Conservation (phyloP, 2,797 vertebrate genomes). For the Syncerus caffer region DNA sequence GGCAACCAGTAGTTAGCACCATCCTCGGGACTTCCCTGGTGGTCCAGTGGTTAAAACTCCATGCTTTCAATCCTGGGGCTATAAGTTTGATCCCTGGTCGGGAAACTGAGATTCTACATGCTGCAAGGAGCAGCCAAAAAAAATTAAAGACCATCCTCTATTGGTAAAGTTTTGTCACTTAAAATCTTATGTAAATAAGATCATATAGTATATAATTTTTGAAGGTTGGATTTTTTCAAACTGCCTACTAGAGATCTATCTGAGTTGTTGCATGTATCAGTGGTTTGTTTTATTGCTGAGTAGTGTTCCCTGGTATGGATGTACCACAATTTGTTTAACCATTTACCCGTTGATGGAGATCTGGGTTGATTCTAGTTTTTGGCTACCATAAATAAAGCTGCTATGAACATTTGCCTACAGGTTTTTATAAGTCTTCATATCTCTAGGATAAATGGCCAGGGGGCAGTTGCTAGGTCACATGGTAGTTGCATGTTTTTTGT, state of each 20-base stretch:
- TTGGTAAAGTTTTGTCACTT: slow-evolving; percentile 13
- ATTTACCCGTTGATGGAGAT: neutral
- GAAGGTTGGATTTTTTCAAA: neutral
- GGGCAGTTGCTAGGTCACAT: neutral
- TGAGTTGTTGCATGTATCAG: neutral
- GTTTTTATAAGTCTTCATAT: slow-evolving; percentile 26
- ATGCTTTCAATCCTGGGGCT: neutral
- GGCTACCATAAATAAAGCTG: neutral
- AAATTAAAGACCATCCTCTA: neutral
- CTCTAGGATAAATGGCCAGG: neutral
- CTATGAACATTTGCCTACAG: neutral
- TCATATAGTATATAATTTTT: neutral
- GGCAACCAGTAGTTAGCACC: neutral
- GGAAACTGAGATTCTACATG: neutral
- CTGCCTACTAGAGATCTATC: neutral
- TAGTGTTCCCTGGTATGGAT: neutral
- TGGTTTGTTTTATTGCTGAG: neutral
- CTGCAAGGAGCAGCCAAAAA: neutral
- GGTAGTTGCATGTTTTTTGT: neutral
- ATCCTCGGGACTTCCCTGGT: neutral
- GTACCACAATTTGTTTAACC: neutral
- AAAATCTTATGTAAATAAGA: neutral
- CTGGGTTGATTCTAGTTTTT: neutral
- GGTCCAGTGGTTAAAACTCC: neutral
- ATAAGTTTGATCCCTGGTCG: neutral